These are phyloP conservation scores for Pollimyrus isidori DNA, from an alignment of 2,113 vertebrate genomes.

Conservation along the genomic window DNA sequence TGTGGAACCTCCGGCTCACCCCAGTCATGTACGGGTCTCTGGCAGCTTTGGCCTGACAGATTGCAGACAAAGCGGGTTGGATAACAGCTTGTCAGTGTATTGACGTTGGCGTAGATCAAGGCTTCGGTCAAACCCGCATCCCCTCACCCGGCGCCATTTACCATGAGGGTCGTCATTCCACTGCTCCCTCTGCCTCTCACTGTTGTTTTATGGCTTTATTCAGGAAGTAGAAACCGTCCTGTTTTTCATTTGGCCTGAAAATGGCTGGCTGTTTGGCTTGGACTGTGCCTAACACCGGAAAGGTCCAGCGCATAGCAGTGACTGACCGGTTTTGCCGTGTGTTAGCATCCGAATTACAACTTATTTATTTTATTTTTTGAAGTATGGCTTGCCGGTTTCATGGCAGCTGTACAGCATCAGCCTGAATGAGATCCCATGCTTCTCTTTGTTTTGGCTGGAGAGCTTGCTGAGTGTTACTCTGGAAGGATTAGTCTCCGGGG, in stretches of 20 bases:
- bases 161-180: neutral
- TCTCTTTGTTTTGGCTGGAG: neutral
- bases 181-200: neutral
- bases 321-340: neutral
- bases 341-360: neutral
- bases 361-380: neutral
- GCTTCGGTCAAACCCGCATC: neutral
- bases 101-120: slow-evolving; percentile 25
- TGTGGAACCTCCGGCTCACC: neutral
- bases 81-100: slow-evolving; percentile 25
- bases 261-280: slow-evolving; percentile 12
- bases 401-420: neutral
- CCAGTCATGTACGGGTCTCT: neutral
- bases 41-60: slow-evolving; percentile 19
- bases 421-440: neutral
- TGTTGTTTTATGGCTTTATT: slow-evolving; percentile 7
- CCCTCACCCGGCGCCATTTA: slow-evolving; percentile 6
- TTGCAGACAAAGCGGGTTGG: slow-evolving; percentile 20
- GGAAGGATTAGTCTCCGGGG: neutral
- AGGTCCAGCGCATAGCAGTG: neutral
- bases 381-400: neutral
- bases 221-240: slow-evolving; percentile 5
- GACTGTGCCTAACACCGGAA: neutral
- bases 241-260: slow-evolving; percentile 15
- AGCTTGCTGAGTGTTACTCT: neutral